phyloP scores from a whole-genome alignment of 2,113 vertebrate species.

The Paradisaea rubra region DNA sequence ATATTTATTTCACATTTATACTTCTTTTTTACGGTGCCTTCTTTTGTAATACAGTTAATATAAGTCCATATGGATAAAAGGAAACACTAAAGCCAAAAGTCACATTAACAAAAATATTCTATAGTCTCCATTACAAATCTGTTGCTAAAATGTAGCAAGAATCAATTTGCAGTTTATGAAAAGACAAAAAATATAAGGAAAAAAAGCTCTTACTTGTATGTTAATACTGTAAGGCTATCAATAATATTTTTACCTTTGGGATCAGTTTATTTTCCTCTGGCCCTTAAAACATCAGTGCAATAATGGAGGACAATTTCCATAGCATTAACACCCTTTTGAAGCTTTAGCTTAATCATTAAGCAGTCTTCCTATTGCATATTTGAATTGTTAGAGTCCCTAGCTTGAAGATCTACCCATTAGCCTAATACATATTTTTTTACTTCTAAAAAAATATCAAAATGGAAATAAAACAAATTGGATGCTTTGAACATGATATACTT shows the following conservation, averaged over 20 bases:
- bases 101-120: not conserved
- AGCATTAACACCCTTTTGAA: not conserved
- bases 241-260: not conserved
- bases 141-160: not conserved
- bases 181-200: not conserved
- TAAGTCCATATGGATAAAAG: not conserved
- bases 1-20: not conserved
- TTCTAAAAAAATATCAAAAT: not conserved
- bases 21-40: not conserved
- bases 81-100: not conserved
- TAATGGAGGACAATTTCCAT: not conserved
- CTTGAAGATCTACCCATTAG: not conserved
- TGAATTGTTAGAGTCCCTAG: not conserved
- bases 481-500: not conserved
- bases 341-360: not conserved
- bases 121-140: not conserved
- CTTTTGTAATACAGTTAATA: not conserved
- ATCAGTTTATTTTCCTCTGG: accelerated
- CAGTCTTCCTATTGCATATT: not conserved
- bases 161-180: not conserved
- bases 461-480: not conserved
- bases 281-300: not conserved
- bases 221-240: not conserved
- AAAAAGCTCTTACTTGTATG: not conserved
- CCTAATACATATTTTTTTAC: not conserved